Evolutionary conservation across 1,140 invertebrate species (phyloP).

Genomic region (Euglossa dilemma): DNA sequence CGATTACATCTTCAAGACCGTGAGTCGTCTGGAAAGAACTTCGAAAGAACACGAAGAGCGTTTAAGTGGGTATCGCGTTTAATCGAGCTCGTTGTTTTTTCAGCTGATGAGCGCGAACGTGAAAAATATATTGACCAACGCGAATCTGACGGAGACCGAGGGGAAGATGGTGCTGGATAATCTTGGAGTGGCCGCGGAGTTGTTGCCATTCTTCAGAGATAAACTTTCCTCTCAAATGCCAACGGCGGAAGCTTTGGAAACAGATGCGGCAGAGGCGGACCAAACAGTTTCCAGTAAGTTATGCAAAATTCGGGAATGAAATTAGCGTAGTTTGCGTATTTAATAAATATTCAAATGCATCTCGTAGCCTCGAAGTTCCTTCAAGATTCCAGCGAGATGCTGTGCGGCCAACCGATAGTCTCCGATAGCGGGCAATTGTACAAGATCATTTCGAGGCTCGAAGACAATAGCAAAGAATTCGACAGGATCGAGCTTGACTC

Average conservation of each 20-base stretch:
- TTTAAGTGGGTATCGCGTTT: neutral
- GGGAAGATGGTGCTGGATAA: constrained; percentile 79
- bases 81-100: constrained; percentile 25
- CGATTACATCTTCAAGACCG: constrained; percentile 81
- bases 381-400: constrained; percentile 82
- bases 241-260: constrained; percentile 4
- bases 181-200: constrained; percentile 78
- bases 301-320: neutral
- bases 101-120: constrained; percentile 80
- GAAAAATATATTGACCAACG: constrained; percentile 80
- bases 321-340: neutral
- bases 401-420: constrained; percentile 85
- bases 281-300: constrained; percentile 62
- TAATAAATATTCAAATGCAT: constrained; percentile 15
- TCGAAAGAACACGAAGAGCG: too few species aligned
- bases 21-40: too few species aligned
- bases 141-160: constrained; percentile 81
- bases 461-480: constrained; percentile 82
- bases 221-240: constrained; percentile 67
- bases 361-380: constrained; percentile 77
- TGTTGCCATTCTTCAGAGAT: constrained; percentile 80
- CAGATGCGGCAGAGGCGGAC: constrained; percentile 5
- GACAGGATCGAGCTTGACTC: constrained; percentile 82
- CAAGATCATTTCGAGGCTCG: constrained; percentile 81
- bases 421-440: constrained; percentile 80